These are phyloP conservation scores for Eueides isabella DNA, from an alignment of 1,140 invertebrate species.

Conservation along the genomic window DNA sequence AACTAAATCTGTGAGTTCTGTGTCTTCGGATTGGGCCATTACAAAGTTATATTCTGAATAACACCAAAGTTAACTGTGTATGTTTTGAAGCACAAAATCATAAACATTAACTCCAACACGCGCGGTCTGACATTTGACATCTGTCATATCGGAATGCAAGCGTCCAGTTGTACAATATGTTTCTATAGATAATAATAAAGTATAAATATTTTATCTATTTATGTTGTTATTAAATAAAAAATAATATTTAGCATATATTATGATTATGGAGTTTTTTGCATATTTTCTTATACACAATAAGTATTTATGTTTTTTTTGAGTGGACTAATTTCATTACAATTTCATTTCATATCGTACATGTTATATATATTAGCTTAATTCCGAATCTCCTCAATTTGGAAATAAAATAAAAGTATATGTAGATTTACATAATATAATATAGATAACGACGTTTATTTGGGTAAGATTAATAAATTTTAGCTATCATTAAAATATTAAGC, in stretches of 20 bases:
- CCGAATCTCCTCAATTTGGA: too few relatives aligned
- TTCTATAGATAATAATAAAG: not conserved
- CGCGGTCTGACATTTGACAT: constrained; percentile 21
- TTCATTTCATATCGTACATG: too few relatives aligned
- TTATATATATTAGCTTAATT: too few relatives aligned
- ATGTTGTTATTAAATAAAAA: too few relatives aligned
- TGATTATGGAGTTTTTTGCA: too few relatives aligned
- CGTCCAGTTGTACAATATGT: not conserved
- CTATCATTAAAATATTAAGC: not conserved
- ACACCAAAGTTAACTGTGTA: not conserved
- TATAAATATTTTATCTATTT: not conserved
- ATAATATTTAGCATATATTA: too few relatives aligned
- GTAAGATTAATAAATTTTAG: not conserved
- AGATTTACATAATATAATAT: too few relatives aligned
- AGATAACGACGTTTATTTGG: not conserved
- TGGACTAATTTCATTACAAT: too few relatives aligned
- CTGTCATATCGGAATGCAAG: not conserved
- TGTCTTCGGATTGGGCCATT: constrained; percentile 80
- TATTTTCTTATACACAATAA: too few relatives aligned
- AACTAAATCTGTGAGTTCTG: constrained; percentile 77
- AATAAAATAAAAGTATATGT: too few relatives aligned
- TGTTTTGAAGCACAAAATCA: constrained; percentile 30
- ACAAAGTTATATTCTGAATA: constrained; percentile 17
- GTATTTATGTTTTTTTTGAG: too few relatives aligned
- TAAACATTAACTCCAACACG: constrained; percentile 19